phyloP scores from a whole-genome alignment of 2,888 invertebrate species.

The Sericinus montela region DNA sequence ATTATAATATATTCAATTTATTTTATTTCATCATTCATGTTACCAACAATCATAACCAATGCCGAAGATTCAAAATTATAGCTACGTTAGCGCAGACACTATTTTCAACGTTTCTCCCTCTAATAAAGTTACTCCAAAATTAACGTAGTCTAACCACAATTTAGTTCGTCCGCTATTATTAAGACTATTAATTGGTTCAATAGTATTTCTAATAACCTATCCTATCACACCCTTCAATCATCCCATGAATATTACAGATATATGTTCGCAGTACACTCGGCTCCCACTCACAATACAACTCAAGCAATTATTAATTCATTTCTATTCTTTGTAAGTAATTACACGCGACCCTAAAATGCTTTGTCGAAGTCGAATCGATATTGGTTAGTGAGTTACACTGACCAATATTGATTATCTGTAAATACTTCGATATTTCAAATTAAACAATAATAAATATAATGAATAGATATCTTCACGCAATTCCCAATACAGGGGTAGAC shows the following conservation, averaged over 20 bases:
- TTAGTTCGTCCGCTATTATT: not conserved
- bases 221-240: conserved; percentile 11
- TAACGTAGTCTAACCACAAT: not conserved
- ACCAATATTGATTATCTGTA: not conserved
- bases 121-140: not conserved
- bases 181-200: conserved; percentile 2
- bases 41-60: too few species aligned
- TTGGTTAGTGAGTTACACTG: not conserved
- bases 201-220: conserved; percentile 3
- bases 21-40: too few species aligned
- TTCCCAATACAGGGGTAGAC: too few species aligned
- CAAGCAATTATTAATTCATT: conserved; percentile 3
- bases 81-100: not conserved
- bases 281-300: not conserved
- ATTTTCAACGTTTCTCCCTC: too few species aligned
- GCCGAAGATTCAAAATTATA: too few species aligned
- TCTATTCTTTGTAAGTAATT: conserved; percentile 11
- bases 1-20: too few species aligned
- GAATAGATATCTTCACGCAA: too few species aligned
- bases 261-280: not conserved
- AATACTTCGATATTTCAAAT: too few species aligned
- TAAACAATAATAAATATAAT: too few species aligned
- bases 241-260: conserved; percentile 9
- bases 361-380: conserved; percentile 9
- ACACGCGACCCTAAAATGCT: conserved; percentile 9